Base-by-base conservation (phyloP, 2,888 invertebrate species). In the Drosophila leonis region DNA sequence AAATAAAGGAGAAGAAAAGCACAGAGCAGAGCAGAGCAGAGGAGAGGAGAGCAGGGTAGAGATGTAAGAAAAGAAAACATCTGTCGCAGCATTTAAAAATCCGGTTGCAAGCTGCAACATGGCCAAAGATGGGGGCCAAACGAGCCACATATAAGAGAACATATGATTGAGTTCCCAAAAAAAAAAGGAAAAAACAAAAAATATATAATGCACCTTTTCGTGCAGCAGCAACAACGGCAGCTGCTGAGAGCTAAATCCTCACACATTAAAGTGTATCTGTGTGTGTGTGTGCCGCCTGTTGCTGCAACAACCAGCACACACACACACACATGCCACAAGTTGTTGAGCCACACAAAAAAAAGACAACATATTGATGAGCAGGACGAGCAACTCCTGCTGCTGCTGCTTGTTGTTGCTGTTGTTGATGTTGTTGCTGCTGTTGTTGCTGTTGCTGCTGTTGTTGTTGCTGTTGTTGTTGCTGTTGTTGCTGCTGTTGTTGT, bases 21-120 rank as follows among this genome's bases (percentile, higher is more conserved):
- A 51, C 15, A 54, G 13, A 44, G 51, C 54, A 62, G 62, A 44
- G 64, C 48, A 68, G 37, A 52, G 35, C 49, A 62, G 39, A 65
- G 6, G 12, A 8, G 49, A 12, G 49, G 7, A 20, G 42, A n/a
- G 29, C 18, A 7, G 48, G 2, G 48, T n/a, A 29, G 31, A 49
- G 18, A 31, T 49, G 35, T 24, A 27, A 29, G 49, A 54, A 65
- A 63, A 60, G 68, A 81, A 84, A 76, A 80, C 86, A 86, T 88
- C 88, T 86, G 85, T 88, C 85, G 85, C 59, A 31, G 62, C 66
- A 72, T 70, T 68, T 68, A 56, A 71, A 79, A 88, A 88, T 82
- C 86, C 86, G 82, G 88, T 86, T 88, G 83, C 85, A 88, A 88
- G 85, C 85, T 88, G 88, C 88, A 82, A 82, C 72, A 71, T 65